Base-by-base conservation (phyloP, 2,888 invertebrate genomes). In the Clitarchus hookeri region DNA sequence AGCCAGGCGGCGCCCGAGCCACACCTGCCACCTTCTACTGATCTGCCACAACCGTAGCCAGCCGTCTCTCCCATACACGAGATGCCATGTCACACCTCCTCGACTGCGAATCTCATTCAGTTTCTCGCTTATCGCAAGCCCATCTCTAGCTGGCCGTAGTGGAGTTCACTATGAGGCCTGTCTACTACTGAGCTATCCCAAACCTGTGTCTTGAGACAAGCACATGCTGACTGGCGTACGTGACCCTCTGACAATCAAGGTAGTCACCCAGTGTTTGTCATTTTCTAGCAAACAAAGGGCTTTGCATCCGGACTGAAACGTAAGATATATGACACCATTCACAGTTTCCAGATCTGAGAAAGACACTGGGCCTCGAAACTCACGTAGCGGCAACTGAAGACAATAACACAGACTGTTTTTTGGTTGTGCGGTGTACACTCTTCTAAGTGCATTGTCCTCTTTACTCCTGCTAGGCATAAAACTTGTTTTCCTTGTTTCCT, bases 281-380 rank as follows among this genome's bases (percentile, higher is more conserved):
- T 91, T 89, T 88, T 91, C 90, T 36, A 91, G 87, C 85, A 91
- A 87, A 12, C 90, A 89, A 53, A 88, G 84, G 19, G 87, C 87
- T 85, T 89, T 87, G 88, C 90, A 91, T 83, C 90, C 90, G 80
- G 88, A 54, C 65, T 89, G 87, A 87, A 89, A 91, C 26, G 90
- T 90, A 84, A 83, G 83, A 87, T 88, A 87, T 44, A 88, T 48
- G 48, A 86, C 86, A 44, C 89, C 89, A 85, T 91, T 88, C 16
- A 90, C 88, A 26, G 88, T 91, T 89, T 89, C 90, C 54, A 91
- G 88, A 86, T 88, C 87, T 85, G 82, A 85, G 89, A 90, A 90
- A 65, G 90, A 90, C 86, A 88, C 89, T 80, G 89, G 89, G 83
- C 90, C 90, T 84, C 88, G 88, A 84, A 90, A 89, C 85, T 85